Percentiles rank a stretch among this genome's conserved stretches.
Evolutionary conservation across 2,797 vertebrate species (phyloP).

Genomic region (Arctocebus calabarensis): DNA sequence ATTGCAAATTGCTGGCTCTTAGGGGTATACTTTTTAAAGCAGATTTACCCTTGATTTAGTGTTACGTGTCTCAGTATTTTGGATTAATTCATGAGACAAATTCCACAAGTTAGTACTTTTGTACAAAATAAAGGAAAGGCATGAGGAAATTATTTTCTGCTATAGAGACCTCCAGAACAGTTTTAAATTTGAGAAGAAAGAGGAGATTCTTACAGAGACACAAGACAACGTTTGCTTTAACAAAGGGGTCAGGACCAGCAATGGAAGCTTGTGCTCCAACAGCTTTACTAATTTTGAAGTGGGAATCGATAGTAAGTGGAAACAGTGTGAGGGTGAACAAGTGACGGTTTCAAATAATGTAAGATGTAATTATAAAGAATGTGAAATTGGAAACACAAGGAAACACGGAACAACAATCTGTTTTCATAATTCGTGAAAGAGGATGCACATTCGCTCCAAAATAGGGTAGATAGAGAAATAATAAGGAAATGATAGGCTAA

Average conservation of each 20-base stretch:
- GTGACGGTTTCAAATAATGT: background rate
- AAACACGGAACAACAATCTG: background rate
- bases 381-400: background rate
- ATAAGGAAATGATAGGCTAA: background rate
- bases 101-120: background rate
- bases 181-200: background rate
- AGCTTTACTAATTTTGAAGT: background rate
- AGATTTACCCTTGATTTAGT: background rate
- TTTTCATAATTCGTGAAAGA: background rate
- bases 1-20: background rate
- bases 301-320: background rate
- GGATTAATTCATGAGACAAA: background rate
- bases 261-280: background rate
- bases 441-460: background rate
- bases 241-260: fast-evolving
- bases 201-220: background rate
- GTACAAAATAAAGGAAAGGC: background rate
- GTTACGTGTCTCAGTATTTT: background rate
- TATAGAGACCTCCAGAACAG: background rate
- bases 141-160: background rate
- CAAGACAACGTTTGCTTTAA: background rate
- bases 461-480: background rate
- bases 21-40: background rate
- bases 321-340: background rate
- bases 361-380: background rate